Conservation (phyloP, 1,140 invertebrate genomes). For the Ridgeia piscesae region DNA sequence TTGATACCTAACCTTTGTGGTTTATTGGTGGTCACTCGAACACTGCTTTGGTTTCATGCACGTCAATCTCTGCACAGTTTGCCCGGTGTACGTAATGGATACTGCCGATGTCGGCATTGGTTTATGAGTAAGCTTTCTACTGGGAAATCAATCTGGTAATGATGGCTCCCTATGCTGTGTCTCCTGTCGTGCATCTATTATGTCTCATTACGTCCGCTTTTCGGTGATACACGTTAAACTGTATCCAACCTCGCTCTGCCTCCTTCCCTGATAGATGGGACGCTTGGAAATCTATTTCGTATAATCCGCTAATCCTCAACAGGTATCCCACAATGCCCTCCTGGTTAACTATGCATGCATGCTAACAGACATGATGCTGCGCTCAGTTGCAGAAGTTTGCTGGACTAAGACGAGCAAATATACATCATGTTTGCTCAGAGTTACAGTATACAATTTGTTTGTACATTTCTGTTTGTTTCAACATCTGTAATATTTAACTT, state of each 20-base stretch:
- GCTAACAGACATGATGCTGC: not conserved
- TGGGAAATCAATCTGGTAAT: not conserved
- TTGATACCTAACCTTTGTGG: not conserved
- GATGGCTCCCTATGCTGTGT: not conserved
- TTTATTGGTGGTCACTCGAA: not conserved
- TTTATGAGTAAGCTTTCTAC: conserved; percentile 6
- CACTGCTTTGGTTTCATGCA: not conserved
- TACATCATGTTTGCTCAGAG: not conserved
- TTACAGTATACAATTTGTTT: not conserved
- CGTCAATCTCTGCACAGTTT: not conserved
- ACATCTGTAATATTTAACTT: not conserved
- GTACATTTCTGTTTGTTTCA: not conserved
- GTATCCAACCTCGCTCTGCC: not conserved
- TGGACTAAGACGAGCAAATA: not conserved
- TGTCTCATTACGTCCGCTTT: not conserved
- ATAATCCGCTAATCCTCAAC: not conserved
- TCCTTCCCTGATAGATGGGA: not conserved
- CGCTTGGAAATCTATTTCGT: not conserved
- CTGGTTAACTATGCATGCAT: not conserved
- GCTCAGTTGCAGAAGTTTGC: not conserved
- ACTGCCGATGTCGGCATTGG: not conserved
- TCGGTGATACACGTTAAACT: not conserved
- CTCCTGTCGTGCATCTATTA: not conserved
- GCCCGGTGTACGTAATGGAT: not conserved
- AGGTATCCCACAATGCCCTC: not conserved